phyloP scores from a whole-genome alignment of 2,113 vertebrate species.

The Ictidomys tridecemlineatus region DNA sequence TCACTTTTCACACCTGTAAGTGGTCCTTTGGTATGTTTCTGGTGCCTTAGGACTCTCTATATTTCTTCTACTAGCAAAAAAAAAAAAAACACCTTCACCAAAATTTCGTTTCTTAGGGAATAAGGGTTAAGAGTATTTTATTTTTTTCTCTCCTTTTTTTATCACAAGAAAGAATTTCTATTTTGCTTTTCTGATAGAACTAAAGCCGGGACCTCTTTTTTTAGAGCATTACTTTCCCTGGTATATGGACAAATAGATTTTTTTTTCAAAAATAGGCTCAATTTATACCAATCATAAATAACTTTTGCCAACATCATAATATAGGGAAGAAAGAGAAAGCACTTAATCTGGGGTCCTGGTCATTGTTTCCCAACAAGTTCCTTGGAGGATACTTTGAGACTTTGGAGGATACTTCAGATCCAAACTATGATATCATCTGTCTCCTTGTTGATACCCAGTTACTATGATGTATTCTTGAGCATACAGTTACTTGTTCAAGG shows the following conservation, averaged over 20 bases:
- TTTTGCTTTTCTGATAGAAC: neutral
- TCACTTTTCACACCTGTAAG: constrained; percentile 55
- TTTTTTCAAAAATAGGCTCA: neutral
- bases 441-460: neutral
- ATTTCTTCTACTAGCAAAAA: constrained; percentile 32
- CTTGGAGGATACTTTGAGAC: neutral
- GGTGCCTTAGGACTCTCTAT: neutral
- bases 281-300: neutral
- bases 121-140: neutral
- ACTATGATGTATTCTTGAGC: neutral
- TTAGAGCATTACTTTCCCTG: neutral
- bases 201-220: neutral
- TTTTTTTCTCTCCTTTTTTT: neutral
- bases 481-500: neutral
- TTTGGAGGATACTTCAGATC: neutral
- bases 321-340: neutral
- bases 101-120: neutral
- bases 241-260: neutral
- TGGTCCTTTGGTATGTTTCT: neutral
- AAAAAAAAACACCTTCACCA: neutral
- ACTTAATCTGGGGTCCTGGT: neutral
- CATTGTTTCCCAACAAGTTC: neutral
- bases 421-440: neutral
- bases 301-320: neutral
- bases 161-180: neutral